Evolutionary conservation across 2,888 invertebrate species (phyloP).

Genomic region (Noctua janthe): DNA sequence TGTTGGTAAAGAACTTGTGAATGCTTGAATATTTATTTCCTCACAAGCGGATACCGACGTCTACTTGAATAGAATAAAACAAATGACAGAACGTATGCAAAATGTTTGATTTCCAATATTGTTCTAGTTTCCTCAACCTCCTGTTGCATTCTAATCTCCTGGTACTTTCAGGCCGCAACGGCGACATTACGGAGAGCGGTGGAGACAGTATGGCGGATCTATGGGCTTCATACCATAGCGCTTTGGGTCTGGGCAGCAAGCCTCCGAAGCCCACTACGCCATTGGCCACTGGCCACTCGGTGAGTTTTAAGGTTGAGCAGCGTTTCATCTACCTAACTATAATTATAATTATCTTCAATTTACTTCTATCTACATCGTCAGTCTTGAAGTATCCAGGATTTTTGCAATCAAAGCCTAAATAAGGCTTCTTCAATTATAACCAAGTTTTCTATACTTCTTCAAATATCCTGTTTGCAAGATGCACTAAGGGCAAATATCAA

Average conservation of each 20-base stretch:
- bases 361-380: background rate
- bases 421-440: background rate
- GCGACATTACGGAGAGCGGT: conserved; percentile 91
- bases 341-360: background rate
- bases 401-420: background rate
- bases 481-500: background rate
- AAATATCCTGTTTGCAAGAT: background rate
- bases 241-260: conserved; percentile 92
- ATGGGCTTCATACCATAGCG: conserved; percentile 96
- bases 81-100: conserved; percentile 5
- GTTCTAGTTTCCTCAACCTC: conserved; percentile 30
- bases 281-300: conserved; percentile 92
- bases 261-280: conserved; percentile 87
- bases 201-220: conserved; percentile 94
- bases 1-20: background rate
- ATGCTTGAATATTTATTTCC: background rate
- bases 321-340: conserved; percentile 78
- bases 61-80: conserved; percentile 8
- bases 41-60: background rate
- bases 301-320: conserved; percentile 91
- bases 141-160: conserved; percentile 61
- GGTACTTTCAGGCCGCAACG: conserved; percentile 90
- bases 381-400: background rate
- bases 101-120: conserved; percentile 10
- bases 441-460: no score